Evolutionary conservation across 2,797 vertebrate species (phyloP).

Genomic region (Characodon lateralis): DNA sequence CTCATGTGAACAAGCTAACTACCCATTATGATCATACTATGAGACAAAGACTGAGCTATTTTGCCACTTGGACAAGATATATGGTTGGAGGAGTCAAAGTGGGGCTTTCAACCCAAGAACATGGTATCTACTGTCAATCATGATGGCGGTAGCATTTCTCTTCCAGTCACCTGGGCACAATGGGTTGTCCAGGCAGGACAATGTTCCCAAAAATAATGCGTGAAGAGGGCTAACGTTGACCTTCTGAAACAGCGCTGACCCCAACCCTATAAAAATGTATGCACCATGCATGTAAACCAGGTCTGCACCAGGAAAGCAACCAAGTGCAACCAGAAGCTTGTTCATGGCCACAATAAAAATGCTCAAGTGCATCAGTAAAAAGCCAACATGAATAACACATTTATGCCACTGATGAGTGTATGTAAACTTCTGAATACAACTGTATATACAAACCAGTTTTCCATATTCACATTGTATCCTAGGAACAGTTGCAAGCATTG

Average conservation of each 20-base stretch:
- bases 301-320: background rate
- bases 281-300: background rate
- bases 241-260: background rate
- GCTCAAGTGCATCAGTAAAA: background rate
- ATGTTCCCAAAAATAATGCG: background rate
- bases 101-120: background rate
- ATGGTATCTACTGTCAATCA: background rate
- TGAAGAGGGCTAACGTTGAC: background rate
- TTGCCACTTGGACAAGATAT: background rate
- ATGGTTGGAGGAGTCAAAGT: background rate
- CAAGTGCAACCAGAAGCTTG: background rate
- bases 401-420: background rate
- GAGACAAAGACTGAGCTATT: background rate
- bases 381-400: background rate
- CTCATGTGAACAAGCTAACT: too few species aligned
- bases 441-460: background rate
- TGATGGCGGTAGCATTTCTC: background rate
- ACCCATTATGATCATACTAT: too few species aligned
- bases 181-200: background rate
- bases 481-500: too few species aligned
- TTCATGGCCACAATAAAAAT: background rate
- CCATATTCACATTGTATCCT: background rate
- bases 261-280: background rate
- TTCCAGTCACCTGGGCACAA: background rate
- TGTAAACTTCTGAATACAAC: background rate